Percentiles rank a stretch among this genome's conserved stretches.
phyloP scores from a whole-genome alignment of 2,113 vertebrate species.

The Hipposideros armiger region DNA sequence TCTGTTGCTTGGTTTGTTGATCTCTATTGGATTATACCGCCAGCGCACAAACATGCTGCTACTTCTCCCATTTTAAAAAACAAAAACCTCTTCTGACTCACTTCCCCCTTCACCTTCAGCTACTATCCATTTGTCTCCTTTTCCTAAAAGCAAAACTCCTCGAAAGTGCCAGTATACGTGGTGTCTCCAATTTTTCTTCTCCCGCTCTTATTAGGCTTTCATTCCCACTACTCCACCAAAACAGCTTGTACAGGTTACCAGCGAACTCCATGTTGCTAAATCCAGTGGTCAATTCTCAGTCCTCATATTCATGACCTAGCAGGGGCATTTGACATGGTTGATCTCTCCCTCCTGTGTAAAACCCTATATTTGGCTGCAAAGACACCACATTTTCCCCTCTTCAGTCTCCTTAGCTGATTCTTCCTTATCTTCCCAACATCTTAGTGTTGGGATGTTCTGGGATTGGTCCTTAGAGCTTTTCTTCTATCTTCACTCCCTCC shows the following conservation, averaged over 20 bases:
- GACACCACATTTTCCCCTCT: background rate
- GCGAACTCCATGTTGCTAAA: background rate
- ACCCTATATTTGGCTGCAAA: background rate
- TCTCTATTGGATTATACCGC: background rate
- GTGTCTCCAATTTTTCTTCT: background rate
- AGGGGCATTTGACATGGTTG: background rate
- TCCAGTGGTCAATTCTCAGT: background rate
- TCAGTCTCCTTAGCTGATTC: background rate
- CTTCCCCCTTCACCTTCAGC: background rate
- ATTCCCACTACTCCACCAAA: background rate
- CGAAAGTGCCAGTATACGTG: background rate
- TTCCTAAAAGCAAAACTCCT: conserved; percentile 1
- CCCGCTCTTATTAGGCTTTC: background rate
- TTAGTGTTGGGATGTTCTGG: background rate
- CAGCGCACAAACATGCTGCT: background rate
- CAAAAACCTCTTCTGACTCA: background rate
- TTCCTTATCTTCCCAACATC: background rate
- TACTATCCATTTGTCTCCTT: background rate
- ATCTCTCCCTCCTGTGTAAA: conserved; percentile 24
- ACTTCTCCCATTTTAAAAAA: background rate
- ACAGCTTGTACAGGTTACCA: background rate
- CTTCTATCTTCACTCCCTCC: background rate
- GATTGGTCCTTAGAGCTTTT: background rate
- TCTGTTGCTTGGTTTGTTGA: conserved; percentile 1
- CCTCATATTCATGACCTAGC: background rate